Base-by-base conservation (phyloP, 2,113 vertebrate species). In the Montifringilla adamsi region DNA sequence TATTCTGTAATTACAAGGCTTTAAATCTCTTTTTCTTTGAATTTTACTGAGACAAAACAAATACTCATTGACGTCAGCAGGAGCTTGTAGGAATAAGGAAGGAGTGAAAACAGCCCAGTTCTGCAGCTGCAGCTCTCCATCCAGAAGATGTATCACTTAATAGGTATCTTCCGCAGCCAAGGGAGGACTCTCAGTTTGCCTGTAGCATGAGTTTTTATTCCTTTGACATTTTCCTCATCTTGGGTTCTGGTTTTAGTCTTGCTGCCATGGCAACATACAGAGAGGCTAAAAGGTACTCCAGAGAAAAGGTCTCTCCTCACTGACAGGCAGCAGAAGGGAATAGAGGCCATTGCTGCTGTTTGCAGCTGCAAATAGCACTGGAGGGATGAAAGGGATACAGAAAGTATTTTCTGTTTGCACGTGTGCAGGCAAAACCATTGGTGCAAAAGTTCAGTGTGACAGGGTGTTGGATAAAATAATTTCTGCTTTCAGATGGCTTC, bases 261-360 rank as follows among this genome's bases (percentile, higher is more conserved):
- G 80, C 96, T 97, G 80, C 94, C 87, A 96, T 97, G 79, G 94
- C 88, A 98, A 97, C 96, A 31, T 35, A n/a, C 35, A 87, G 89
- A 58, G 91, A 92, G 79, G 87, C 94, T 97, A 93, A 95, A 92
- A 97, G 93, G 55, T 84, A 85, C 94, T 96, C 87, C 58, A 44
- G 84, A 72, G 93, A 83, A 69, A 92, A 95, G 96, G 89, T 47
- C 74, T 86, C 55, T 92, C 50, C 82, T 77, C 2, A 0, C 89
- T 96, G 94, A 64, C 78, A 86, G 90, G 59, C 47, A 76, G 87
- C 88, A 76, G 81, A 60, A 94, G 59, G 88, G 77, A 64, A 55
- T 4, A 87, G 91, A 92, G 90, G 52, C 73, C 64, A 69, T 64
- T 52, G 52, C 67, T 78, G 81, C 84, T 92, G 20, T 19, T 70